phyloP scores from a whole-genome alignment of 2,888 invertebrate genomes.

The Cosmorhoe ocellata region DNA sequence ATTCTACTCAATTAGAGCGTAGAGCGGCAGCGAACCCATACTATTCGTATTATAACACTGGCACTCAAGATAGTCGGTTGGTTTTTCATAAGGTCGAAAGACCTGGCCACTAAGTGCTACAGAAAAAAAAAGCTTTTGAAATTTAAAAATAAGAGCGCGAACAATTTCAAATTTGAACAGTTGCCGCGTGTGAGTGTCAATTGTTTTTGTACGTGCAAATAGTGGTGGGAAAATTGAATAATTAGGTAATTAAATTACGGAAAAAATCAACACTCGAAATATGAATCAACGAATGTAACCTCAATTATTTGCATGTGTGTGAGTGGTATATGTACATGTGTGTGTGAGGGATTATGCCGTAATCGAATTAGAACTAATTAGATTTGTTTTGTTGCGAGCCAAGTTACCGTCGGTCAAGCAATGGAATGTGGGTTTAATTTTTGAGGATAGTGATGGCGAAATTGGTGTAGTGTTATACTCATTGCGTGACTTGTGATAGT shows the following conservation, averaged over 20 bases:
- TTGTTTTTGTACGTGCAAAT: conserved; percentile 11
- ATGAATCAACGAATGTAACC: conserved; percentile 18
- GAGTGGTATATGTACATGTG: conserved; percentile 29
- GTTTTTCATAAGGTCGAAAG: conserved; percentile 45
- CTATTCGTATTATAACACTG: conserved; percentile 54
- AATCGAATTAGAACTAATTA: conserved; percentile 78
- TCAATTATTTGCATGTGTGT: conserved; percentile 25
- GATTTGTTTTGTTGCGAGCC: conserved; percentile 61
- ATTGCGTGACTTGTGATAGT: conserved; percentile 1
- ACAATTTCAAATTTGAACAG: not conserved
- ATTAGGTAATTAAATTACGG: conserved; percentile 9
- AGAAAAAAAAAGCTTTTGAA: conserved; percentile 20
- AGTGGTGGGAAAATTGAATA: conserved; percentile 12
- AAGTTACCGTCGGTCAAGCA: conserved; percentile 43
- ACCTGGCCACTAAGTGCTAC: conserved; percentile 28
- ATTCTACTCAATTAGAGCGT: conserved; percentile 77
- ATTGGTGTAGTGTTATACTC: conserved; percentile 13
- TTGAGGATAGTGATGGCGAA: conserved; percentile 20
- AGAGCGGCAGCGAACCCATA: conserved; percentile 56
- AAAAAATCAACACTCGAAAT: conserved; percentile 12
- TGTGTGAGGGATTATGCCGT: conserved; percentile 57
- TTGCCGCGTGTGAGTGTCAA: not conserved
- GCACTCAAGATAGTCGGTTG: conserved; percentile 68
- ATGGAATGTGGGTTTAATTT: conserved; percentile 47
- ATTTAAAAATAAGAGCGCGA: conserved; percentile 22